Conservation (phyloP, 2,888 invertebrate genomes). For the Erebia palarica region DNA sequence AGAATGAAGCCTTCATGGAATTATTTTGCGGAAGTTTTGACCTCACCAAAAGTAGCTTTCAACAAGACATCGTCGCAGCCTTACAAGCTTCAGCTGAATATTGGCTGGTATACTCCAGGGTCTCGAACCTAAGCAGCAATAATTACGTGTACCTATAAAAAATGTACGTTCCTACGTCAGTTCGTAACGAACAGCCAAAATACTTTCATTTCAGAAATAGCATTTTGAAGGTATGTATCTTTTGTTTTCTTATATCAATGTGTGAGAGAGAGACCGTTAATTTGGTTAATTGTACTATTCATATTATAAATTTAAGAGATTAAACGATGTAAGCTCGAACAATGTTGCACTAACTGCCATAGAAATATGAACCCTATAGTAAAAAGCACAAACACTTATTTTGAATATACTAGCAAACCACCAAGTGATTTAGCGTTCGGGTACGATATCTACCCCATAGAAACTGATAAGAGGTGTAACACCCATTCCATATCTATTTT, state of each 20-base stretch:
- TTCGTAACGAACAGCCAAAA: too few species aligned
- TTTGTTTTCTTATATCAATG: neutral
- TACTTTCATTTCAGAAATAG: neutral
- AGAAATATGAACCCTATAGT: slow-evolving; percentile 26
- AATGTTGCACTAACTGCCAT: slow-evolving; percentile 13
- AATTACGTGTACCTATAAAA: neutral
- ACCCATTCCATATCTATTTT: too few species aligned
- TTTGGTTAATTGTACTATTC: slow-evolving; percentile 65
- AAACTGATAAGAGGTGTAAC: neutral
- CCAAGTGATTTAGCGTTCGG: neutral
- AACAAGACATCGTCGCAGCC: too few species aligned
- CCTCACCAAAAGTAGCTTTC: too few species aligned
- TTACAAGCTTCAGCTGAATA: too few species aligned
- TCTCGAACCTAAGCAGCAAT: too few species aligned
- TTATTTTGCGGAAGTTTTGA: too few species aligned
- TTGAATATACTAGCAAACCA: neutral
- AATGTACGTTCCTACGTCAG: neutral
- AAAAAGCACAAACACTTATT: neutral
- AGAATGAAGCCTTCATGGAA: too few species aligned
- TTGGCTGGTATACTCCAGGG: too few species aligned
- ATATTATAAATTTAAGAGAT: slow-evolving; percentile 63
- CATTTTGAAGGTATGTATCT: neutral
- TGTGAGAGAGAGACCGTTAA: slow-evolving; percentile 53
- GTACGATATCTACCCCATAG: neutral
- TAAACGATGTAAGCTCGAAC: slow-evolving; percentile 47